These are phyloP conservation scores for Bombus vancouverensis DNA, from an alignment of 1,140 invertebrate genomes.

Conservation along the genomic window DNA sequence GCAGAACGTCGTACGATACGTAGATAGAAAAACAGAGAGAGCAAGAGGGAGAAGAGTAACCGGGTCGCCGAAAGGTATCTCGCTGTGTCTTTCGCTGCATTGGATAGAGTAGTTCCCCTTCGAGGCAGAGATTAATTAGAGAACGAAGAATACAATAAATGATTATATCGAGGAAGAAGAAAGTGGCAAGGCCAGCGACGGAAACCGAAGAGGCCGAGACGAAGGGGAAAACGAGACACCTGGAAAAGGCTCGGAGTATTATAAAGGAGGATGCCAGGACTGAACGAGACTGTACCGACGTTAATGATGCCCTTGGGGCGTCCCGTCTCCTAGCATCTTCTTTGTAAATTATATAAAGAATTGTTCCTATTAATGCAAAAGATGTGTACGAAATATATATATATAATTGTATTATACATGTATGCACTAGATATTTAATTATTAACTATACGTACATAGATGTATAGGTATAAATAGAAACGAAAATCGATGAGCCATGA, in stretches of 20 bases:
- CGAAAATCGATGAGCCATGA: constrained; percentile 19
- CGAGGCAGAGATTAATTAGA: constrained; percentile 70
- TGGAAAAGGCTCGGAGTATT: constrained; percentile 67
- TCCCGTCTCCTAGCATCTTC: constrained; percentile 50
- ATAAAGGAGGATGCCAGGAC: constrained; percentile 65
- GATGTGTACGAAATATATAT: not conserved
- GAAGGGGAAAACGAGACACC: constrained; percentile 55
- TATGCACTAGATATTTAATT: not conserved
- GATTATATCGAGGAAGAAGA: constrained; percentile 69
- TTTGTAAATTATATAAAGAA: constrained; percentile 73
- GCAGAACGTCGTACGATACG: constrained; percentile 16
- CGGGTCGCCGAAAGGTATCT: constrained; percentile 1
- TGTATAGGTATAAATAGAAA: constrained; percentile 36
- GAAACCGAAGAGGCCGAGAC: constrained; percentile 61
- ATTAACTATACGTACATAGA: not conserved
- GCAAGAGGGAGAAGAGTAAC: not conserved
- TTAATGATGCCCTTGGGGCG: constrained; percentile 78
- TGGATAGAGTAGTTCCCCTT: constrained; percentile 31
- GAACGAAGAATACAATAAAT: constrained; percentile 70
- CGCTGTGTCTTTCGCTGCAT: constrained; percentile 7
- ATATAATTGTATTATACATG: not conserved
- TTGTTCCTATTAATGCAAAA: constrained; percentile 66
- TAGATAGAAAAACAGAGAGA: not conserved
- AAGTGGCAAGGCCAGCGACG: constrained; percentile 52
- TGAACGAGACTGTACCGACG: constrained; percentile 65